These are phyloP conservation scores for Pristionchus pacificus DNA, from an alignment of 1,140 invertebrate genomes.

Conservation along the genomic window DNA sequence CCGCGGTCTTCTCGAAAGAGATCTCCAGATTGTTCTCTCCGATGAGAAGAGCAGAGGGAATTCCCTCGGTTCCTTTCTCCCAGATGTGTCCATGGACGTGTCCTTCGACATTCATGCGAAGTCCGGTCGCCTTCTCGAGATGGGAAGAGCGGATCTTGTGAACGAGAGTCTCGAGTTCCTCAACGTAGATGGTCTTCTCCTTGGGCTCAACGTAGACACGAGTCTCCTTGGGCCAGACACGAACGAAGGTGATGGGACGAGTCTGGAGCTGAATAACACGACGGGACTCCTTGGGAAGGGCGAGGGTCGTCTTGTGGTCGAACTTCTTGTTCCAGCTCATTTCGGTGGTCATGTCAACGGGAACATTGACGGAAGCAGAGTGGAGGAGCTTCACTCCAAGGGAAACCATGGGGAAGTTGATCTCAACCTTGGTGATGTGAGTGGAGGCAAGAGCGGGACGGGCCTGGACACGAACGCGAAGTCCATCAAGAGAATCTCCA, in stretches of 20 bases:
- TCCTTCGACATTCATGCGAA: slow-evolving; percentile 19
- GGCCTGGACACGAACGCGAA: slow-evolving; percentile 22
- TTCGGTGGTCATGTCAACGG: slow-evolving; percentile 34
- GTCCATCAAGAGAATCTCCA: slow-evolving; percentile 23
- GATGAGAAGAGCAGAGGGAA: background rate
- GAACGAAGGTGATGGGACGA: slow-evolving; percentile 32
- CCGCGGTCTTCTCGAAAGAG: slow-evolving; percentile 15
- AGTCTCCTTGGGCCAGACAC: slow-evolving; percentile 16
- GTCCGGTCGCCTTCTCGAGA: slow-evolving; percentile 24
- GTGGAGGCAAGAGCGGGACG: slow-evolving; percentile 27
- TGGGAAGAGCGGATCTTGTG: slow-evolving; percentile 20
- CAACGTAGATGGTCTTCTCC: slow-evolving; percentile 31
- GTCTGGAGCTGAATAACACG: slow-evolving; percentile 32
- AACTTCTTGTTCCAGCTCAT: slow-evolving; percentile 28
- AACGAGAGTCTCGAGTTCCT: slow-evolving; percentile 2
- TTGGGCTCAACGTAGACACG: slow-evolving; percentile 32
- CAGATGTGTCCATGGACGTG: slow-evolving; percentile 13
- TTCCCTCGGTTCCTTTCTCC: background rate
- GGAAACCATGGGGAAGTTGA: slow-evolving; percentile 29
- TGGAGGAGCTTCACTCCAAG: slow-evolving; percentile 38
- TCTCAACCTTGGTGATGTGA: slow-evolving; percentile 32
- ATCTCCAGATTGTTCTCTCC: slow-evolving; percentile 30
- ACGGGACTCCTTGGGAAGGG: slow-evolving; percentile 33
- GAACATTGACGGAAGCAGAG: slow-evolving; percentile 34
- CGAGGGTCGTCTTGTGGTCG: slow-evolving; percentile 30